Base-by-base conservation (phyloP, 2,113 vertebrate species). In the Chrysochloris asiatica region DNA sequence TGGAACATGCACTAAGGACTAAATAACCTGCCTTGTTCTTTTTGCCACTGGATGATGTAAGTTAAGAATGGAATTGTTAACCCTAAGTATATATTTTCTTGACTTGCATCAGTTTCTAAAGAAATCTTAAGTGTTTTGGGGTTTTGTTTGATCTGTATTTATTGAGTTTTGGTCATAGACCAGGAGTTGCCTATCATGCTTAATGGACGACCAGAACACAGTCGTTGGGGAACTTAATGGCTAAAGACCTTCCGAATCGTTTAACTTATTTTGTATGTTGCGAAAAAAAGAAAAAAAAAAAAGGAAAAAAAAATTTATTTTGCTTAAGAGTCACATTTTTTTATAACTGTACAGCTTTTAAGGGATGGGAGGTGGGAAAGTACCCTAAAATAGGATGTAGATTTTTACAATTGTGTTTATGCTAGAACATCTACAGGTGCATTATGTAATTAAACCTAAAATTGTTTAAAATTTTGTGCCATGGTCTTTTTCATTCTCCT, bases 221-320 rank as follows among this genome's bases (percentile, higher is more conserved):
- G 84, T 91, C 85, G 83, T 84, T 93, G 93, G 95, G 95, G 88
- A 94, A 90, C 69, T 43, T 89, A 90, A 96, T 82, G 92, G 86
- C 96, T 96, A 92, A 93, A 91, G 11, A 10, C 63, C 77, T 96
- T 97, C 92, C 87, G 95, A 97, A 95, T 96, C 94, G 92, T 96
- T 97, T 98, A 97, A 98, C 90, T 97, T 98, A 97, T 96, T 97
- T 97, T 97, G 95, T 98, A 97, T 96, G 96, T 98, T 97, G 93
- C 89, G 87, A 85, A 95, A 86, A 90, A n/a, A n/a, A n/a, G n/a
- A n/a, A n/a, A n/a, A n/a, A n/a, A n/a, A n/a, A n/a, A n/a, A n/a
- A n/a, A n/a, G n/a, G n/a, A n/a, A n/a, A n/a, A n/a, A n/a, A 89
- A 95, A 80, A 85, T 96, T 93, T 97, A 94, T 97, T 96, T 97